phyloP scores from a whole-genome alignment of 2,797 vertebrate genomes.

The Falco peregrinus region DNA sequence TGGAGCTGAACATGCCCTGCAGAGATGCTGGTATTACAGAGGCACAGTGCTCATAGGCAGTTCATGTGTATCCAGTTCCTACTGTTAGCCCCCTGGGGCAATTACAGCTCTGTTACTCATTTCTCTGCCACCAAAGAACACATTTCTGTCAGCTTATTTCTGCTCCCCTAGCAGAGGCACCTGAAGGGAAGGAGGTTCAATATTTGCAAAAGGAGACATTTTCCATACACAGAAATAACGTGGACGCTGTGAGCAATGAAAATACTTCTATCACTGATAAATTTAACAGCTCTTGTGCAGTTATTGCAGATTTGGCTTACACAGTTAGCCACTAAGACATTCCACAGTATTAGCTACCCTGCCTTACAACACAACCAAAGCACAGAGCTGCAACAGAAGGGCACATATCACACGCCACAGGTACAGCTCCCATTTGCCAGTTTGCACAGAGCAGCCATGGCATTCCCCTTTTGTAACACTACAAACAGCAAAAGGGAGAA shows the following conservation, averaged over 20 bases:
- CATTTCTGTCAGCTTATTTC: neutral
- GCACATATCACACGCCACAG: neutral
- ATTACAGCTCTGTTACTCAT: neutral
- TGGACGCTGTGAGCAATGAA: neutral
- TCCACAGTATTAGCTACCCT: neutral
- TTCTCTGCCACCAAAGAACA: neutral
- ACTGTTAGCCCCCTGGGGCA: neutral
- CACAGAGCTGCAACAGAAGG: neutral
- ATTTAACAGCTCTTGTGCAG: neutral
- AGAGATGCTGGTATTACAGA: neutral
- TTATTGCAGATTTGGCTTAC: neutral
- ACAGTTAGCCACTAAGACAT: neutral
- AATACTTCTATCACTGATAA: neutral
- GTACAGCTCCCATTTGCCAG: neutral
- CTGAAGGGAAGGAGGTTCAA: neutral
- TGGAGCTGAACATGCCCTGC: accelerated
- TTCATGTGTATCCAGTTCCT: neutral
- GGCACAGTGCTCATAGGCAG: neutral
- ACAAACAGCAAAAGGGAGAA: neutral
- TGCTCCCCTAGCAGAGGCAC: neutral
- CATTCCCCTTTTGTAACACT: accelerated
- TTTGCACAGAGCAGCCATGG: neutral
- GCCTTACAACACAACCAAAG: neutral
- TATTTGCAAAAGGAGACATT: neutral
- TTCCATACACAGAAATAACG: neutral